Percentiles rank a stretch among this genome's conserved stretches.
Conservation (phyloP, 2,113 vertebrate species). For the Deroptyus accipitrinus region DNA sequence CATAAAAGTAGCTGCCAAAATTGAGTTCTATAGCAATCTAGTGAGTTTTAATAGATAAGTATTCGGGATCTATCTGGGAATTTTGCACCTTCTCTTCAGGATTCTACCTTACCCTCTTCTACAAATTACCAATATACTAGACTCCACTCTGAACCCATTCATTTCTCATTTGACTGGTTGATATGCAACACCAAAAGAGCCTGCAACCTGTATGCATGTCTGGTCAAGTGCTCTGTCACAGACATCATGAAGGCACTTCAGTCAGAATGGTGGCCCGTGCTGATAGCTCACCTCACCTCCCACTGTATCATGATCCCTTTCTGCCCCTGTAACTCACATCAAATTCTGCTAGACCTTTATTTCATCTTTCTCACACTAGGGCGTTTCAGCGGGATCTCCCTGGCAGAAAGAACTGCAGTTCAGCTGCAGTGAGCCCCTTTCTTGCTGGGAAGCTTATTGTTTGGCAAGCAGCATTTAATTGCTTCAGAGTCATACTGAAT, state of each 20-base stretch:
- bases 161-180: neutral
- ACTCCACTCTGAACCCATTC: neutral
- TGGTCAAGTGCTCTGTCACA: neutral
- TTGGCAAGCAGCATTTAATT: slow-evolving; percentile 35
- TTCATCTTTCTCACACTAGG: neutral
- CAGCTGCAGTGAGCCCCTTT: neutral
- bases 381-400: neutral
- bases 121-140: neutral
- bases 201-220: neutral
- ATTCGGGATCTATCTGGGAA: neutral
- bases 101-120: neutral
- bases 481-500: slow-evolving; percentile 33
- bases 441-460: slow-evolving; percentile 21
- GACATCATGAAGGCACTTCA: neutral
- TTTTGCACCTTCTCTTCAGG: neutral
- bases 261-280: neutral
- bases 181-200: neutral
- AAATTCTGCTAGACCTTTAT: neutral
- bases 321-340: neutral
- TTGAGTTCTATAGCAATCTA: neutral
- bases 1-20: neutral
- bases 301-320: neutral
- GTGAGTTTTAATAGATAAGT: neutral
- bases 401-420: neutral
- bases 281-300: neutral